Evolutionary conservation across 2,113 vertebrate genomes (phyloP).

Genomic region (Amphilophus citrinellus): DNA sequence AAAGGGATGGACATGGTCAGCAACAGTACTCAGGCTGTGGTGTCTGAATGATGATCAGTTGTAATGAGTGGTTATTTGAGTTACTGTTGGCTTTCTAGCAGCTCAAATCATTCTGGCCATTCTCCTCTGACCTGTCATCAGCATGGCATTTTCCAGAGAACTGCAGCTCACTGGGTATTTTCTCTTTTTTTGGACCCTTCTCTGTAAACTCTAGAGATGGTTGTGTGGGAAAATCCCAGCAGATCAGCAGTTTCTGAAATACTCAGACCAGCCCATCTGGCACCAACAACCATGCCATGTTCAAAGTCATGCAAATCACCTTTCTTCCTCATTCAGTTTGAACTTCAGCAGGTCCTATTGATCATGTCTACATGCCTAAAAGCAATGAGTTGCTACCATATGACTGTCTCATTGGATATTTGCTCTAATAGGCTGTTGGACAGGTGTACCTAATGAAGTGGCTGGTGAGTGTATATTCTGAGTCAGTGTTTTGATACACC

Average conservation of each 20-base stretch:
- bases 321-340: background rate
- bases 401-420: background rate
- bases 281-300: background rate
- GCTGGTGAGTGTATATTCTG: background rate
- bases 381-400: background rate
- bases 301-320: background rate
- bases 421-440: background rate
- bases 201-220: background rate
- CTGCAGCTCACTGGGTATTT: background rate
- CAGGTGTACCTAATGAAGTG: background rate
- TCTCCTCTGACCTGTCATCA: background rate
- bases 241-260: conserved; percentile 13
- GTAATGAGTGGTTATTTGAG: background rate
- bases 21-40: too few relatives aligned
- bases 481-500: background rate
- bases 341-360: background rate
- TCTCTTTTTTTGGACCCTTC: background rate
- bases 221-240: conserved; percentile 3
- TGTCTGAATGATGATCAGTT: too few relatives aligned
- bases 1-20: too few relatives aligned
- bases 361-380: background rate
- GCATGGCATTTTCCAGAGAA: background rate
- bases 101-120: background rate
- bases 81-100: background rate
- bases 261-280: background rate